phyloP scores from a whole-genome alignment of 2,113 vertebrate genomes.

The Calidris pygmaea region DNA sequence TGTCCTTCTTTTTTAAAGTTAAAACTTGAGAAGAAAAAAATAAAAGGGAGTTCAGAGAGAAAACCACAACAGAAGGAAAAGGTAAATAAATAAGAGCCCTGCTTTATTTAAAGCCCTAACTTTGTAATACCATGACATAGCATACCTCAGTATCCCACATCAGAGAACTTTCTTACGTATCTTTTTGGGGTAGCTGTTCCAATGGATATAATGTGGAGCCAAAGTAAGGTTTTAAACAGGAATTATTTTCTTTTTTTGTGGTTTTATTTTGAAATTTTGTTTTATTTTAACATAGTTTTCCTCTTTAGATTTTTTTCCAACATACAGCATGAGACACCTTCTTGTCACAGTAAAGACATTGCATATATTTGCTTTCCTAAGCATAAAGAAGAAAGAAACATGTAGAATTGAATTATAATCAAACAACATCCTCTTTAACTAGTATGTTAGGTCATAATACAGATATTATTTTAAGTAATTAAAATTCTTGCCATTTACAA shows the following conservation, averaged over 20 bases:
- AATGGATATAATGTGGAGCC: not conserved
- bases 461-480: constrained; percentile 47
- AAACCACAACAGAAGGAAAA: constrained; percentile 1
- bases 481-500: constrained; percentile 43
- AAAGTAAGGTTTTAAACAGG: not conserved
- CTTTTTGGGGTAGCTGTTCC: not conserved
- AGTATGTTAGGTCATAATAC: not conserved
- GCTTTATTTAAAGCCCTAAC: not conserved
- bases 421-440: not conserved
- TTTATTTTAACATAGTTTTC: not conserved
- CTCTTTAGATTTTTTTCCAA: not conserved
- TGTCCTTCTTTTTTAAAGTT: not conserved
- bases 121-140: not conserved
- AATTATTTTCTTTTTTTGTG: not conserved
- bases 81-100: not conserved
- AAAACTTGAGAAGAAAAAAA: not conserved
- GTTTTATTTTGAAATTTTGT: not conserved
- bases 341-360: not conserved
- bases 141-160: not conserved
- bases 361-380: not conserved
- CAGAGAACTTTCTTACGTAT: not conserved
- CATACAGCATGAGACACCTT: not conserved
- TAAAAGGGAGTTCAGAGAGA: not conserved
- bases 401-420: not conserved
- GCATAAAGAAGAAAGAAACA: not conserved